These are phyloP conservation scores for Notodonta dromedarius DNA, from an alignment of 2,888 invertebrate genomes.

Conservation along the genomic window DNA sequence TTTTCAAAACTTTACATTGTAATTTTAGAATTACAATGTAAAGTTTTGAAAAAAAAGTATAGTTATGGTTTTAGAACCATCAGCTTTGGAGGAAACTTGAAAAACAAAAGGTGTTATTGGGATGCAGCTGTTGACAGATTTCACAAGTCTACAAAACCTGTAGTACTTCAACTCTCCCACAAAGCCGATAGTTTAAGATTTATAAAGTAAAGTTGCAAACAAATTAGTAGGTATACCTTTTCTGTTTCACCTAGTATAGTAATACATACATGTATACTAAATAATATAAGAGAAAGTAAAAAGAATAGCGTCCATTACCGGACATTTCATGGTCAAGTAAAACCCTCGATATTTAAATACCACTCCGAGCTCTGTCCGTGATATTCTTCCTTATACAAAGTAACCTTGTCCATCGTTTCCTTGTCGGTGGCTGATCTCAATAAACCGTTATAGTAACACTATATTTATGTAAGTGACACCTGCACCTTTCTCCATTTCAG, in stretches of 20 bases:
- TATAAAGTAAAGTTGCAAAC: no score
- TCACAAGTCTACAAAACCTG: no score
- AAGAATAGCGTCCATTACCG: conserved; percentile 1
- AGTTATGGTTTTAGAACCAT: no score
- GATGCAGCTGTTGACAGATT: no score
- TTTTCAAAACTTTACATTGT: no score
- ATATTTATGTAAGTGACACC: conserved; percentile 3
- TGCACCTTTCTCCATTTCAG: not conserved
- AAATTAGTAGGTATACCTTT: no score
- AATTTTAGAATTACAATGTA: no score
- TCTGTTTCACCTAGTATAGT: not conserved
- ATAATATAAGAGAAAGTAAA: conserved; percentile 4
- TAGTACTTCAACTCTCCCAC: no score
- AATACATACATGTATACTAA: not conserved
- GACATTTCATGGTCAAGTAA: conserved; percentile 3
- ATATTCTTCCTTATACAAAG: conserved; percentile 6
- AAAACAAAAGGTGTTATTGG: no score
- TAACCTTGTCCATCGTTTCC: conserved; percentile 9
- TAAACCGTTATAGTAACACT: not conserved
- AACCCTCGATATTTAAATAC: conserved; percentile 7
- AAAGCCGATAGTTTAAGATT: no score
- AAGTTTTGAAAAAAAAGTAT: no score
- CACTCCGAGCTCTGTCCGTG: conserved; percentile 7
- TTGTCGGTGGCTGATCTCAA: conserved; percentile 8
- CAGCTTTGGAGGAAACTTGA: no score